Evolutionary conservation across 1,140 invertebrate genomes (phyloP).

Genomic region (Campoletis sonorensis): DNA sequence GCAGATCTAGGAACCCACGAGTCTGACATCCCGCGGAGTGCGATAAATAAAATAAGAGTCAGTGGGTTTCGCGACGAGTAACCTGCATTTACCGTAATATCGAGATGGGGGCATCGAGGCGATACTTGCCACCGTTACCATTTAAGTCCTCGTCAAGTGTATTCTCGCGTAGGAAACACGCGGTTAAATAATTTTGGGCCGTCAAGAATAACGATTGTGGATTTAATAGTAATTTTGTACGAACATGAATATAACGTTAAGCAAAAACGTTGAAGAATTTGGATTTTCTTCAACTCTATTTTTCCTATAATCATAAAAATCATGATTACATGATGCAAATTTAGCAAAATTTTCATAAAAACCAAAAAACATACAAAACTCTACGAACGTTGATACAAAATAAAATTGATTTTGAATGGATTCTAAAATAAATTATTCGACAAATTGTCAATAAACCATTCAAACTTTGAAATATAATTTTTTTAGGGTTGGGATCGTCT

Average conservation of each 20-base stretch:
- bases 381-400: too few relatives aligned
- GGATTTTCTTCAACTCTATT: too few relatives aligned
- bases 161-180: not conserved
- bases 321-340: too few relatives aligned
- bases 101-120: not conserved
- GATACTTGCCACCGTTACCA: not conserved
- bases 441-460: too few relatives aligned
- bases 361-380: too few relatives aligned
- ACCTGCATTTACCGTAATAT: conserved; percentile 6
- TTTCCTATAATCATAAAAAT: too few relatives aligned
- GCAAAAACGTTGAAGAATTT: too few relatives aligned
- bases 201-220: not conserved
- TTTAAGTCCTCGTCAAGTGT: not conserved
- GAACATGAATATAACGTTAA: too few relatives aligned
- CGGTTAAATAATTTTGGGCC: not conserved
- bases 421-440: too few relatives aligned
- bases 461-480: too few relatives aligned
- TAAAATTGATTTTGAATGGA: too few relatives aligned
- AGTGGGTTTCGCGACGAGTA: conserved; percentile 7
- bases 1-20: conserved; percentile 1
- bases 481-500: not conserved
- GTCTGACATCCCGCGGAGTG: not conserved
- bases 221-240: not conserved
- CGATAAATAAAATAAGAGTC: conserved; percentile 12
- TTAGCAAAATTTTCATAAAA: too few relatives aligned